Percentiles rank a stretch among this genome's conserved stretches.
Evolutionary conservation across 2,888 invertebrate species (phyloP).

Genomic region (Cephus pulcher): DNA sequence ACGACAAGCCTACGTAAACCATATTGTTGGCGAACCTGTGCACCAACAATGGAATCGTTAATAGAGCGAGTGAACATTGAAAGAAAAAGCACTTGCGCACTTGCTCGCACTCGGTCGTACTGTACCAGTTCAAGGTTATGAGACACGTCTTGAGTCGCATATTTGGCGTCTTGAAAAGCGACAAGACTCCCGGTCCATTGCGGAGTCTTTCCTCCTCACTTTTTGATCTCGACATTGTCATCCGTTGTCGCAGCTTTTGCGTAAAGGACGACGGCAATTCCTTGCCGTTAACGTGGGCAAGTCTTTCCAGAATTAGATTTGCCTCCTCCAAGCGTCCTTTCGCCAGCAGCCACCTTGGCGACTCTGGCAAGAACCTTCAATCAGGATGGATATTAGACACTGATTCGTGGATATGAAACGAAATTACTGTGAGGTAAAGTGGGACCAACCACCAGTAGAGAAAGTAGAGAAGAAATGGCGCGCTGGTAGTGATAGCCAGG

Average conservation of each 20-base stretch:
- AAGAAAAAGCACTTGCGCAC: too few species aligned
- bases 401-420: not conserved
- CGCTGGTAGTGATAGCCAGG: constrained; percentile 83
- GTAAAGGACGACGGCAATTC: constrained; percentile 80
- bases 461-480: constrained; percentile 87
- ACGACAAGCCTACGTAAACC: constrained; percentile 91
- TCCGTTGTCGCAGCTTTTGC: constrained; percentile 78
- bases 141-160: constrained; percentile 88
- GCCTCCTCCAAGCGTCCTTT: constrained; percentile 86
- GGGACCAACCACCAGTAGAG: constrained; percentile 78
- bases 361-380: constrained; percentile 83
- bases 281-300: constrained; percentile 83
- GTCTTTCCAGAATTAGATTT: constrained; percentile 78
- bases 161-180: constrained; percentile 85
- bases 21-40: constrained; percentile 87
- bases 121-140: constrained; percentile 85
- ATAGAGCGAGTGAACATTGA: too few species aligned
- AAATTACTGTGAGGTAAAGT: not conserved
- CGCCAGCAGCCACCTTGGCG: constrained; percentile 91
- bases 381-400: not conserved
- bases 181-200: constrained; percentile 70
- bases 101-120: too few species aligned
- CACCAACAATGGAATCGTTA: not conserved
- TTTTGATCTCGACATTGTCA: constrained; percentile 72
- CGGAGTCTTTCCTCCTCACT: constrained; percentile 68